These are phyloP conservation scores for Zoanthus solanderi DNA, from an alignment of 92 coral and sea anemone species.

Conservation along the genomic window DNA sequence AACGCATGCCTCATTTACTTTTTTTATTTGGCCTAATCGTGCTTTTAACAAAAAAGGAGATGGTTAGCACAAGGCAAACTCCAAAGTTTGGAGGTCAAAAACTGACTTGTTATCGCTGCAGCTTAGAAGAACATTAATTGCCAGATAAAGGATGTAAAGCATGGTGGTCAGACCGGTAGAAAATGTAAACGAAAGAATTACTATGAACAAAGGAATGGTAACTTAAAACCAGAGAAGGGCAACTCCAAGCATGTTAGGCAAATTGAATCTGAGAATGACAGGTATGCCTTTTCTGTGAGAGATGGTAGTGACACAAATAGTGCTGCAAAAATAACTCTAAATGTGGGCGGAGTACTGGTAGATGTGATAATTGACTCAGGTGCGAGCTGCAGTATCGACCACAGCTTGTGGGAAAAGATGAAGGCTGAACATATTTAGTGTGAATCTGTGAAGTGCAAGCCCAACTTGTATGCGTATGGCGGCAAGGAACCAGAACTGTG, in stretches of 20 bases:
- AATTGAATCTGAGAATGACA: slow-evolving; percentile 23
- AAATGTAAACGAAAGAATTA: slow-evolving; percentile 17
- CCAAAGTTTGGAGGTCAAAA: slow-evolving; percentile 10
- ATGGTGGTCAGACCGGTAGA: neutral
- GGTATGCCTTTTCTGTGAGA: slow-evolving; percentile 17
- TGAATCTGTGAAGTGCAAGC: slow-evolving; percentile 1
- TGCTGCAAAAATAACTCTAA: slow-evolving; percentile 17
- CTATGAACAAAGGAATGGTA: slow-evolving; percentile 18
- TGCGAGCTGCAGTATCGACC: slow-evolving; percentile 39
- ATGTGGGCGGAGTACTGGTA: slow-evolving; percentile 31
- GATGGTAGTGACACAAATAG: slow-evolving; percentile 21
- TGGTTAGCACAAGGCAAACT: neutral
- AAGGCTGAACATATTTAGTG: neutral
- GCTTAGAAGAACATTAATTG: neutral
- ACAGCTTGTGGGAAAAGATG: slow-evolving; percentile 36
- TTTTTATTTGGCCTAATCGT: neutral
- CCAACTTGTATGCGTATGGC: slow-evolving; percentile 5
- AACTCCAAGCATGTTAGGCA: slow-evolving; percentile 35
- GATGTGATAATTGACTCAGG: slow-evolving; percentile 37
- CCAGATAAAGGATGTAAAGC: slow-evolving; percentile 9
- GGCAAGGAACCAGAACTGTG: neutral
- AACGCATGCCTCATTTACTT: too few species aligned
- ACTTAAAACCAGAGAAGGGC: slow-evolving; percentile 20
- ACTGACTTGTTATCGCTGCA: slow-evolving; percentile 15
- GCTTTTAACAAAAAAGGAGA: slow-evolving; percentile 10